Evolutionary conservation across 2,888 invertebrate species (phyloP), one percentile per base, ranked within the genome.

Genomic region (Limnephilus auricula): DNA sequence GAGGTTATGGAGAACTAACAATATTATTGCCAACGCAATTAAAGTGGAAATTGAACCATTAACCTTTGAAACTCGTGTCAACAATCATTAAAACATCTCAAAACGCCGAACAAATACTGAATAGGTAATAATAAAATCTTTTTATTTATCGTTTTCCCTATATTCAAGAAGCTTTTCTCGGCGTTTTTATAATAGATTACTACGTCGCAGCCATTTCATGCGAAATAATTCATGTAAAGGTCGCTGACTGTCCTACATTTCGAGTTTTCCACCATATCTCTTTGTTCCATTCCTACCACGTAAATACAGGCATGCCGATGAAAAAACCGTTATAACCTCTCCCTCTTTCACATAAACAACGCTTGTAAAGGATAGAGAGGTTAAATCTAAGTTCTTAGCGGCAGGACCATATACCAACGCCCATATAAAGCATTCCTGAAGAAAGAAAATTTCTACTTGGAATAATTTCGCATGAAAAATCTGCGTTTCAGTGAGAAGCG

Each of bases 381-480:
- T 65, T n/a, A 65, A 25, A 65, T 5, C 25, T 0, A 25, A 65
- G n/a, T 9, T 65, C 65, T 65, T n/a, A 65, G 25, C 65, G 9
- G 65, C n/a, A 4, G 65, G 65, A 65, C 65, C 65, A 82, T 87
- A 87, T 40, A 90, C 90, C 90, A 86, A 91, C 91, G 91, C 91
- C 91, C 91, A 91, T 88, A 50, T 30, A 80, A 65, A 78, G 83
- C 65, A 25, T n/a, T 82, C 82, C n/a, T 3, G 40, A 40, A 87
- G 80, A 87, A 40, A 12, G 45, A 83, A 90, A 90, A 50, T 13
- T 82, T 31, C 32, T 65, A 32, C 65, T 15, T 32, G 18, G 50
- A 65, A 65, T 78, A 88, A 83, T 91, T 91, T 78, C 88, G 65
- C 88, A 83, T 83, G 37, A 82, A 82, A 45, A 65, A 65, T 34